Base-by-base conservation (phyloP, 2,113 vertebrate species). In the Megaptera novaeangliae region DNA sequence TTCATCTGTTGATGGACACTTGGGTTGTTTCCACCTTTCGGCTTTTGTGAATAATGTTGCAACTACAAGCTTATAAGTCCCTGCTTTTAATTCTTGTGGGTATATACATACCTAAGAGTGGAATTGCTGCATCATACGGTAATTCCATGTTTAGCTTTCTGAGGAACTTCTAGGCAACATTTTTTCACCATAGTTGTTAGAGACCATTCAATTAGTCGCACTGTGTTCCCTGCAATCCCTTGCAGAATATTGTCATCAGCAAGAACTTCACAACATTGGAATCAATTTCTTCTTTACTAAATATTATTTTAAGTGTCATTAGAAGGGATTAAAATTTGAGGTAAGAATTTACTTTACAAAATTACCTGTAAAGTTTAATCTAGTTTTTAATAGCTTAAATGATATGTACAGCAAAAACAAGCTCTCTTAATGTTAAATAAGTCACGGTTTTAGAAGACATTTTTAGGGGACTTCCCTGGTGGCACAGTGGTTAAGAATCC, bases 261-360 rank as follows among this genome's bases (percentile, higher is more conserved):
- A 78, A 91, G 77, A 71, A 84, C 13, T 63, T 88, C 41, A 13
- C 71, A 95, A 69, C 36, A 78, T 20, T 82, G 34, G 81, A 86
- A 36, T 77, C 61, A 46, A 64, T 72, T 95, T 91, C 69, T 95
- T 88, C 61, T 91, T 87, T 94, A 83, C 34, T 71, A 91, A 88
- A 78, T 91, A 66, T 80, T 87, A 96, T 49, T 80, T 74, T 85
- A 92, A 80, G 20, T 61, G n/a, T 64, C 17, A 61, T 36, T 78
- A 95, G 52, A 91, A 95, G n/a, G 23, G 29, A 80, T 88, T 66
- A 39, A 68, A 93, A 95, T 78, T 77, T 52, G 77, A 89, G 81
- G 34, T 44, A 93, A 91, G 12, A 87, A 93, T 88, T 84, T 64
- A 68, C 63, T 78, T 69, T 77, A 72, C 49, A 91, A 93, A 91